Conservation (phyloP, 2,797 vertebrate genomes). For the Labroides dimidiatus region DNA sequence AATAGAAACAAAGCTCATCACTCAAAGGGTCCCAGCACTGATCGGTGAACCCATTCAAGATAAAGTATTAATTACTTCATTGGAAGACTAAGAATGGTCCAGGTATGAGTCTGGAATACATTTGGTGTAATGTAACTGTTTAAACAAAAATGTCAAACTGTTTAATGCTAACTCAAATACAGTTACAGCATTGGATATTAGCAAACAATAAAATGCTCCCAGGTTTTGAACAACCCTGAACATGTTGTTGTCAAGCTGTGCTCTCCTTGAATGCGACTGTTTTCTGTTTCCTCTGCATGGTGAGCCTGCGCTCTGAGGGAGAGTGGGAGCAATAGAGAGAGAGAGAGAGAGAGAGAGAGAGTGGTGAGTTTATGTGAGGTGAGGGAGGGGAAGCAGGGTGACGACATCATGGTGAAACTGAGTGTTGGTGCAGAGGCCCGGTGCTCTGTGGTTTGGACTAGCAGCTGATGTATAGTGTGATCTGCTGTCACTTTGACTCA, state of each 20-base stretch:
- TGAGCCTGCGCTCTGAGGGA: constrained; percentile 10
- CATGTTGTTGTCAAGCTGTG: constrained; percentile 37
- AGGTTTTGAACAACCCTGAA: constrained; percentile 45
- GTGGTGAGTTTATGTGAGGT: constrained; percentile 63
- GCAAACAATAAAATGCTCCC: constrained; percentile 53
- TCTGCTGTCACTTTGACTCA: constrained; percentile 71
- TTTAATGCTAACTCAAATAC: constrained; percentile 40
- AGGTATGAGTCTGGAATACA: constrained; percentile 34
- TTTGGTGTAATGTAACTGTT: too few species aligned
- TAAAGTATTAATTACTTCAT: constrained; percentile 64
- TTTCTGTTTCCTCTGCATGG: neutral
- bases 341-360: constrained; percentile 7
- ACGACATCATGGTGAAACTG: constrained; percentile 76
- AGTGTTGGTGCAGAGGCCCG: constrained; percentile 52
- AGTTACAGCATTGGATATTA: constrained; percentile 62
- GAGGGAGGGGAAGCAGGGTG: constrained; percentile 48
- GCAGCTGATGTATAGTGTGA: constrained; percentile 68
- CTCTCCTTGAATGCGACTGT: constrained; percentile 31
- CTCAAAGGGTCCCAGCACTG: constrained; percentile 41
- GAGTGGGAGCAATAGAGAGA: neutral
- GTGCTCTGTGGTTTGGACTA: constrained; percentile 53
- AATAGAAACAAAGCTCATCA: neutral
- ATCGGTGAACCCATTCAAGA: constrained; percentile 39
- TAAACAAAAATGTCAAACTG: too few species aligned
- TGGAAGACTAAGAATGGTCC: constrained; percentile 23